Percentiles rank a stretch among this genome's conserved stretches.
Conservation (phyloP, 2,888 invertebrate genomes). For the Sinohyriopsis cumingii region DNA sequence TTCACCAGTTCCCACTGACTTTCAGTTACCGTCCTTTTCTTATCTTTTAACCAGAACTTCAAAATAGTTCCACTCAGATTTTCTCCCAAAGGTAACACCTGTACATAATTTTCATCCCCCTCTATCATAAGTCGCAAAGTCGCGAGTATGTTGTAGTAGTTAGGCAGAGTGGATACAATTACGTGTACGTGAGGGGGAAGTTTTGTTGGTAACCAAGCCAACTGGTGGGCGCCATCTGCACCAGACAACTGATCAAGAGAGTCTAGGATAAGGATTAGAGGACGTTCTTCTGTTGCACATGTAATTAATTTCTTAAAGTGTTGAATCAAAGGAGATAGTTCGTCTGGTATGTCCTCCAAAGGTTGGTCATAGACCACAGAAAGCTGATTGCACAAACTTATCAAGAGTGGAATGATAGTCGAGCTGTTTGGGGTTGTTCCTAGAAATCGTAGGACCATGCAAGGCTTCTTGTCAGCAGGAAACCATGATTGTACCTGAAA, state of each 20-base stretch:
- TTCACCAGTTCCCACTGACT: conserved; percentile 96
- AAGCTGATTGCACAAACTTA: conserved; percentile 96
- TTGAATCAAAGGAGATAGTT: conserved; percentile 94
- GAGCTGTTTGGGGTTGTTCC: conserved; percentile 98
- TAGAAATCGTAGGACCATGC: conserved; percentile 91
- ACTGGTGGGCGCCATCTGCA: conserved; percentile 93
- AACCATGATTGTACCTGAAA: conserved; percentile 49
- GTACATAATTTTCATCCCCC: conserved; percentile 52
- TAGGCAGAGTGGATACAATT: conserved; percentile 80
- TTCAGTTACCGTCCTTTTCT: conserved; percentile 78
- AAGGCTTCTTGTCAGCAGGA: conserved; percentile 74
- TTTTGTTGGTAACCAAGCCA: conserved; percentile 95
- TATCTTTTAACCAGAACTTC: conserved; percentile 84
- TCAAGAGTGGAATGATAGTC: conserved; percentile 92
- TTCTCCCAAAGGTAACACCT: conserved; percentile 81
- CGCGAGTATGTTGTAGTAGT: conserved; percentile 61
- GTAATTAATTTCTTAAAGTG: conserved; percentile 95
- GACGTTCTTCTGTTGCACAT: conserved; percentile 74
- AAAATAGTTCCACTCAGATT: conserved; percentile 94
- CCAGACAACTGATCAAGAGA: conserved; percentile 97
- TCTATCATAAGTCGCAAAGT: conserved; percentile 60
- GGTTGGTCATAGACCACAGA: conserved; percentile 71
- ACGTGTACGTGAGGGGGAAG: conserved; percentile 92
- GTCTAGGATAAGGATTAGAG: conserved; percentile 92
- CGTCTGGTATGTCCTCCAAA: conserved; percentile 91